A percentile compares a stretch with the other conserved stretches of the same genome.
These are phyloP conservation scores for Anguilla pacifica DNA, from an alignment of 2,797 vertebrate species.

Conservation along the genomic window DNA sequence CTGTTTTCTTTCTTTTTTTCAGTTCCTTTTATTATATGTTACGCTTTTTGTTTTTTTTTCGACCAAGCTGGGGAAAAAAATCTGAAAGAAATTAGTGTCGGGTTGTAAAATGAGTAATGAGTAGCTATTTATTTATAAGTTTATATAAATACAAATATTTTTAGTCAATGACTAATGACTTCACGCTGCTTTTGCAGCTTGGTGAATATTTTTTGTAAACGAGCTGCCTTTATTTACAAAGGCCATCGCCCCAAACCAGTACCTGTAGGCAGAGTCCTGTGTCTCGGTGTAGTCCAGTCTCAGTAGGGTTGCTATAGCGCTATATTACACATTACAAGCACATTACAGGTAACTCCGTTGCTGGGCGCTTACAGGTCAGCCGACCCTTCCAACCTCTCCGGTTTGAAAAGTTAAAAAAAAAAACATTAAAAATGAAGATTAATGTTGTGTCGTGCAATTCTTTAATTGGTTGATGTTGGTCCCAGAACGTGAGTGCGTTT, in stretches of 20 bases:
- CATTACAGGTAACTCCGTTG: conserved; percentile 52
- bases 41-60: conserved; percentile 59
- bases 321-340: conserved; percentile 59
- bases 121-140: conserved; percentile 91
- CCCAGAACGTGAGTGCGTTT: conserved; percentile 56
- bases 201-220: conserved; percentile 87
- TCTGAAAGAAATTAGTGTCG: conserved; percentile 57
- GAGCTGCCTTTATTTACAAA: conserved; percentile 97
- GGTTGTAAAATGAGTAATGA: conserved; percentile 69
- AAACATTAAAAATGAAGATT: conserved; percentile 30
- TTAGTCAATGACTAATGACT: conserved; percentile 99
- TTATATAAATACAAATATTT: conserved; percentile 92
- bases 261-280: conserved; percentile 58
- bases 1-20: conserved; percentile 35
- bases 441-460: conserved; percentile 48
- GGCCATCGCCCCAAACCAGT: conserved; percentile 75
- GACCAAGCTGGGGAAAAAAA: conserved; percentile 62
- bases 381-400: conserved; percentile 54
- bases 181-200: conserved; percentile 96
- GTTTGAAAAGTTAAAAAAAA: conserved; percentile 43
- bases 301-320: conserved; percentile 56
- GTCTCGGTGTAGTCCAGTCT: conserved; percentile 69
- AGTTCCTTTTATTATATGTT: conserved; percentile 45
- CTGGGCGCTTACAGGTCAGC: conserved; percentile 55
- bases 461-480: conserved; percentile 42